Evolutionary conservation across 2,888 invertebrate genomes (phyloP).

Genomic region (Furcula furcula): DNA sequence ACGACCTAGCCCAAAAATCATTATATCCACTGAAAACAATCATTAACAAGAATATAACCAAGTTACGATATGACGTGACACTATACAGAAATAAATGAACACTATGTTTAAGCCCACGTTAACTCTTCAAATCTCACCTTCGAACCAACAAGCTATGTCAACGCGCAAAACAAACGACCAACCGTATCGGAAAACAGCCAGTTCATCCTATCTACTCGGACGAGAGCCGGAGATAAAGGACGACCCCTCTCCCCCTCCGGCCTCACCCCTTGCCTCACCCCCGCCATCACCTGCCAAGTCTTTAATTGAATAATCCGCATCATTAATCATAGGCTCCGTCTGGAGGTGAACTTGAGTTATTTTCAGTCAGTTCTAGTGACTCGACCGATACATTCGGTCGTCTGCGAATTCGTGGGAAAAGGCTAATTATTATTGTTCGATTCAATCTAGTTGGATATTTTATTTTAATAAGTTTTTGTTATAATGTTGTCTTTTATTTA

Average conservation of each 20-base stretch:
- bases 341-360: constrained; percentile 75
- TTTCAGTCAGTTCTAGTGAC: constrained; percentile 58
- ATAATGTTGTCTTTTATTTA: too few relatives aligned
- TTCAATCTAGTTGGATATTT: too few relatives aligned
- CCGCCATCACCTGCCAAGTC: constrained; percentile 69
- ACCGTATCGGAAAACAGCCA: constrained; percentile 46
- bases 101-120: background rate
- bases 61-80: too few relatives aligned
- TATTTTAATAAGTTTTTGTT: too few relatives aligned
- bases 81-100: too few relatives aligned
- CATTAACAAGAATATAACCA: too few relatives aligned
- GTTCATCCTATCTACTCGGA: constrained; percentile 40
- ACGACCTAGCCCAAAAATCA: too few relatives aligned
- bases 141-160: constrained; percentile 16
- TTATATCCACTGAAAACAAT: too few relatives aligned
- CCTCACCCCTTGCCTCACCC: constrained; percentile 17
- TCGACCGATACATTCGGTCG: constrained; percentile 25
- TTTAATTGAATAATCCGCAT: constrained; percentile 81
- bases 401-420: too few relatives aligned
- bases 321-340: constrained; percentile 78
- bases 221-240: constrained; percentile 56
- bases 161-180: constrained; percentile 45
- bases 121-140: constrained; percentile 2
- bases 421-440: too few relatives aligned
- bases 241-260: constrained; percentile 18